phyloP scores from a whole-genome alignment of 2,888 invertebrate genomes.

The Subacronicta megacephala region DNA sequence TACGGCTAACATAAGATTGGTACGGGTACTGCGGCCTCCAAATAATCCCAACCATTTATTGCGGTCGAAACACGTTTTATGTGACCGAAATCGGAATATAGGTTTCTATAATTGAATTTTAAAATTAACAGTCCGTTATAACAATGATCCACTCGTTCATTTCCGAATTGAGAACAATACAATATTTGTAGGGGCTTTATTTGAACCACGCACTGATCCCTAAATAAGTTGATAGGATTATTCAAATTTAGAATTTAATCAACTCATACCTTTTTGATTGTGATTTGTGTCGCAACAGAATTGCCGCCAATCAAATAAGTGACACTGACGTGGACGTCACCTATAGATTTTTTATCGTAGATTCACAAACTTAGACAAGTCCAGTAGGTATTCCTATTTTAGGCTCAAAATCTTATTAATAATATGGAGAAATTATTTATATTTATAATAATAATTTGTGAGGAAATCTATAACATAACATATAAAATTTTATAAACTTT shows the following conservation, averaged over 20 bases:
- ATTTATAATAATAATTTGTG: no score
- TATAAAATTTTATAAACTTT: no score
- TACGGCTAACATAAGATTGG: not conserved
- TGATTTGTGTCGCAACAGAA: not conserved
- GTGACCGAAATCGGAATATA: constrained; percentile 26
- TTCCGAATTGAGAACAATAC: constrained; percentile 30
- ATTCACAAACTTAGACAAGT: no score
- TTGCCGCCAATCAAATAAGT: no score
- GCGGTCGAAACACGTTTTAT: constrained; percentile 32
- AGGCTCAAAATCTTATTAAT: no score
- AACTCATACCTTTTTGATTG: not conserved
- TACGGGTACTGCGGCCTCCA: not conserved
- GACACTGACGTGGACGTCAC: no score
- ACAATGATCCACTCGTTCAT: constrained; percentile 2
- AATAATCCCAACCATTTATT: constrained; percentile 35
- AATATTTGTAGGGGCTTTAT: constrained; percentile 17
- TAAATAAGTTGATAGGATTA: constrained; percentile 15
- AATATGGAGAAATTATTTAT: no score
- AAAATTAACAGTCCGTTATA: constrained; percentile 38
- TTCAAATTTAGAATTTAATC: constrained; percentile 7
- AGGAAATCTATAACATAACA: no score
- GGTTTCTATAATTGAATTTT: constrained; percentile 44
- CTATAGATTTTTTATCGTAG: no score
- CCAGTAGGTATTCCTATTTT: no score
- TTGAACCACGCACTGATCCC: not conserved